Percentiles rank a stretch among this genome's conserved stretches.
These are phyloP conservation scores for Meles meles DNA, from an alignment of 2,113 vertebrate genomes.

Conservation along the genomic window DNA sequence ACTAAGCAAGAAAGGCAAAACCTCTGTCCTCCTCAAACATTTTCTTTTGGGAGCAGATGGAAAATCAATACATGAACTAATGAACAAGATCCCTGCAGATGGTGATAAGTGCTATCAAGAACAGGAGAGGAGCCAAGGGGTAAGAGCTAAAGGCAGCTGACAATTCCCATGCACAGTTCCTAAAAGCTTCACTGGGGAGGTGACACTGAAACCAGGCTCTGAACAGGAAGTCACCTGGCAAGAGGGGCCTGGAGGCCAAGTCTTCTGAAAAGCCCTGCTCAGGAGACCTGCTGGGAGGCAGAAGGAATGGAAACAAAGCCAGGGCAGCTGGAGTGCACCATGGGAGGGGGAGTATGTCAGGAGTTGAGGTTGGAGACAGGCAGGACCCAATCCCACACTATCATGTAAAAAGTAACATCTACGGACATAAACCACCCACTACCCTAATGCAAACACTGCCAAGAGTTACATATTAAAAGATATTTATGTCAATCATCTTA, in stretches of 20 bases:
- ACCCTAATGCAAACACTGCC: not conserved
- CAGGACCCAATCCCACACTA: not conserved
- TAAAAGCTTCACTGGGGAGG: not conserved
- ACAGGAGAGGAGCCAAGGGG: not conserved
- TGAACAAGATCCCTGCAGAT: not conserved
- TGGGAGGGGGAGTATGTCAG: not conserved
- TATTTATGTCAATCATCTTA: not conserved
- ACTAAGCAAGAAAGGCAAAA: not conserved
- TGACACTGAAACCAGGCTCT: not conserved
- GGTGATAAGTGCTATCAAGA: not conserved
- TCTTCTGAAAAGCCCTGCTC: not conserved
- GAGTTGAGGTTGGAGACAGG: not conserved
- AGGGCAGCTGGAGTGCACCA: fast-evolving
- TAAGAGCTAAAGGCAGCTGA: no score
- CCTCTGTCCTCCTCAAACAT: not conserved
- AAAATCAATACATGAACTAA: not conserved
- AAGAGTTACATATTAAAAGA: not conserved
- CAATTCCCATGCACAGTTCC: not conserved
- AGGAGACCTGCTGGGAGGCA: not conserved
- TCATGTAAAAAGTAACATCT: not conserved
- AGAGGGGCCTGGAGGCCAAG: not conserved
- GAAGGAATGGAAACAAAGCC: not conserved
- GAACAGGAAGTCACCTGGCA: not conserved
- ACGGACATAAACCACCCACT: not conserved
- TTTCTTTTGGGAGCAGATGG: not conserved